Percentiles rank a stretch among this genome's conserved stretches.
Evolutionary conservation across 2,797 vertebrate genomes (phyloP).

Genomic region (Oreochromis mossambicus): DNA sequence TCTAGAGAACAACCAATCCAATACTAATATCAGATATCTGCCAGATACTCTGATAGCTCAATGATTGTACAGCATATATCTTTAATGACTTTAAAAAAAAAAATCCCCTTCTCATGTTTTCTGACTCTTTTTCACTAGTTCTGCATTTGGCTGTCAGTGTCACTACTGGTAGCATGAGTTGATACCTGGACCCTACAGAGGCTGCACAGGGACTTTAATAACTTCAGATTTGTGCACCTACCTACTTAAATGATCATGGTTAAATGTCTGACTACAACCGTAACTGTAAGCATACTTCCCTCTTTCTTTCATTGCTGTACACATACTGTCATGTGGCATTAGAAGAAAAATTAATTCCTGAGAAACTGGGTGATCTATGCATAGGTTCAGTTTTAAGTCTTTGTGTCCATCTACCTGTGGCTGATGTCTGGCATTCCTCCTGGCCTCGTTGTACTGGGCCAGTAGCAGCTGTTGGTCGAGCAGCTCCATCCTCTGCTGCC

Average conservation of each 20-base stretch:
- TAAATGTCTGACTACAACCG: background rate
- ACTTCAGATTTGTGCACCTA: background rate
- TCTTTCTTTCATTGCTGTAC: background rate
- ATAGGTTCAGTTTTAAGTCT: background rate
- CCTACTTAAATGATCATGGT: background rate
- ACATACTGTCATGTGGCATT: background rate
- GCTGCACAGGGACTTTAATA: background rate
- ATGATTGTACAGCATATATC: background rate
- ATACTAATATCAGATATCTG: background rate
- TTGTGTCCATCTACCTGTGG: conserved; percentile 56
- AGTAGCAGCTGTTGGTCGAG: conserved; percentile 91
- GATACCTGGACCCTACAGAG: background rate
- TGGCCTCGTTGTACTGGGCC: conserved; percentile 87
- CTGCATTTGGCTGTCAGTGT: background rate
- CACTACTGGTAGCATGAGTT: background rate
- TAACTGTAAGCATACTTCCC: background rate
- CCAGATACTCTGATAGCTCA: background rate
- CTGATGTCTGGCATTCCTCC: conserved; percentile 78
- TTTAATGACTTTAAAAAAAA: background rate
- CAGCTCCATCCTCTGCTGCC: conserved; percentile 92
- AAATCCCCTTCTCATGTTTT: background rate
- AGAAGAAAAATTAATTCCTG: background rate
- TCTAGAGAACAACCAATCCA: background rate
- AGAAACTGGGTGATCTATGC: background rate
- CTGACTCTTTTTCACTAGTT: background rate